A percentile compares a stretch with the other conserved stretches of the same genome.
Conservation (phyloP, 2,888 invertebrate species). For the Adineta ricciae region DNA sequence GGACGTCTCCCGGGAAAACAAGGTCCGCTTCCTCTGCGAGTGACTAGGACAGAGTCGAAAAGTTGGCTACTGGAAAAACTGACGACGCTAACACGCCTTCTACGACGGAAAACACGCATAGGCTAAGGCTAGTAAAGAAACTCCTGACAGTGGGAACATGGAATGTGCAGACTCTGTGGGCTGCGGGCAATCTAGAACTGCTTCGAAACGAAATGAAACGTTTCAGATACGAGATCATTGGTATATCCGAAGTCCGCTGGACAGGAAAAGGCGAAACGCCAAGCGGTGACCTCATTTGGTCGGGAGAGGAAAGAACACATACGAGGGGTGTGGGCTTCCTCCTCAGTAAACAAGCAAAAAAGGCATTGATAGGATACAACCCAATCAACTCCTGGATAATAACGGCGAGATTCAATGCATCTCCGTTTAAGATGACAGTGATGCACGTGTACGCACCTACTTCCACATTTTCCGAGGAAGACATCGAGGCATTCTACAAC, state of each 20-base stretch:
- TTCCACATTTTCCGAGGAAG: too few relatives aligned
- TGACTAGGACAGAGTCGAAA: constrained; percentile 1
- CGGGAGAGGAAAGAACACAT: too few relatives aligned
- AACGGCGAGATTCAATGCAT: too few relatives aligned
- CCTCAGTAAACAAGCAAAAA: background rate
- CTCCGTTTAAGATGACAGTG: too few relatives aligned
- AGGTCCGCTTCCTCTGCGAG: background rate
- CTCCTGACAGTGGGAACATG: background rate
- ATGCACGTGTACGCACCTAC: too few relatives aligned
- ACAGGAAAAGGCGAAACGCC: background rate
- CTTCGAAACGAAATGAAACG: background rate
- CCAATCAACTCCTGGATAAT: too few relatives aligned
- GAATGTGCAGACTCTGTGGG: background rate
- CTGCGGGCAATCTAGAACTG: background rate
- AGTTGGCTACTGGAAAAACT: background rate
- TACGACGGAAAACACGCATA: too few relatives aligned
- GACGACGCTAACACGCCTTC: too few relatives aligned
- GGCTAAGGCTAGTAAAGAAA: too few relatives aligned
- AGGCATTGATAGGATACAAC: background rate
- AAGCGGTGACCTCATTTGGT: too few relatives aligned
- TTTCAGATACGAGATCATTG: background rate
- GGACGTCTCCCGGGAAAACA: background rate
- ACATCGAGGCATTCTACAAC: too few relatives aligned
- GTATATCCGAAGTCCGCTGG: background rate
- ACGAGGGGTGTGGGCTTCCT: background rate